Percentiles rank a stretch among this genome's conserved stretches.
phyloP scores from a whole-genome alignment of 2,888 invertebrate genomes.

The Rambutsinella grinnellia region DNA sequence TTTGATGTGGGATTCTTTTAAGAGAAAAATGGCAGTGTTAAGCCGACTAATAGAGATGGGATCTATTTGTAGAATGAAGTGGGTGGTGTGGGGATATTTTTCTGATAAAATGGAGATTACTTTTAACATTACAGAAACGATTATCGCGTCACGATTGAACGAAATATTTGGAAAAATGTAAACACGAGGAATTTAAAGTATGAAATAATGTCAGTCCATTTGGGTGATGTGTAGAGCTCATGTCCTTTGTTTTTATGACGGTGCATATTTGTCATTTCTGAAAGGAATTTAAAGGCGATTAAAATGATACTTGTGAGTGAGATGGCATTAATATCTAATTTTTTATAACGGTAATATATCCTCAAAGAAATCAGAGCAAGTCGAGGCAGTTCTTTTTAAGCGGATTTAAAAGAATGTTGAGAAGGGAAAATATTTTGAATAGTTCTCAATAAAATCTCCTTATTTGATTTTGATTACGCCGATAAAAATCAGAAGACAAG shows the following conservation, averaged over 20 bases:
- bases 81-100: background rate
- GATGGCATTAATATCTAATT: slow-evolving; percentile 14
- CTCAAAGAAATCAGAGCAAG: slow-evolving; percentile 14
- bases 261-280: background rate
- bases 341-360: slow-evolving; percentile 35
- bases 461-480: slow-evolving; percentile 30
- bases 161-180: too few species aligned
- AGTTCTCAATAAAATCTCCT: slow-evolving; percentile 35
- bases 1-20: slow-evolving; percentile 45
- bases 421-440: slow-evolving; percentile 8
- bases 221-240: background rate
- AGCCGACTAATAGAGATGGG: slow-evolving; percentile 38
- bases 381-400: too few species aligned
- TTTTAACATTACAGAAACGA: too few species aligned
- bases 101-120: background rate
- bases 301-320: background rate
- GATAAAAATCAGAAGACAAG: slow-evolving; percentile 8
- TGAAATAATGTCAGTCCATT: background rate
- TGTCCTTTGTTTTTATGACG: background rate
- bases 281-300: background rate
- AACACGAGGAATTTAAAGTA: background rate
- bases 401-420: background rate
- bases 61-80: background rate
- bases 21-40: slow-evolving; percentile 27
- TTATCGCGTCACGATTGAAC: too few species aligned